These are phyloP conservation scores for Morone chrysops DNA, from an alignment of 2,113 vertebrate species.

Conservation along the genomic window DNA sequence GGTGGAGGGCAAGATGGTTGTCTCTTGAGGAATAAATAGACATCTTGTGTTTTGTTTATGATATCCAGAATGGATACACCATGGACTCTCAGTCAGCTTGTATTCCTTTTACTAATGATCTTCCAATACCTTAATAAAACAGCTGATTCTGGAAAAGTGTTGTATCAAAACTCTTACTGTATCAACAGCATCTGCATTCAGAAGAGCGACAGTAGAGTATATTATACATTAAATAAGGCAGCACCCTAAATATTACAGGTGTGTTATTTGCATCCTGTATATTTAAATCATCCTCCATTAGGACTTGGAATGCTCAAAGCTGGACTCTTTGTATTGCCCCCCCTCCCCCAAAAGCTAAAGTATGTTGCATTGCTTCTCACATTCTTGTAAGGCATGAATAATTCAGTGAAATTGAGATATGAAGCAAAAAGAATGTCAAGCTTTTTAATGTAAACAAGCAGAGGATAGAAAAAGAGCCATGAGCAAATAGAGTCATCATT, in stretches of 20 bases:
- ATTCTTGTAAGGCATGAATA: slow-evolving; percentile 71
- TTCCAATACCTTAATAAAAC: slow-evolving; percentile 26
- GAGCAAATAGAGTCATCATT: slow-evolving; percentile 26
- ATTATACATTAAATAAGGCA: slow-evolving; percentile 37
- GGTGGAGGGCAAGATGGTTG: neutral
- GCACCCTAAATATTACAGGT: slow-evolving; percentile 1
- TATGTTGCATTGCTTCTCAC: slow-evolving; percentile 44
- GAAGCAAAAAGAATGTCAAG: slow-evolving; percentile 72
- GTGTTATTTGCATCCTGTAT: slow-evolving; percentile 40
- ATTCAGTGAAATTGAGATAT: slow-evolving; percentile 67
- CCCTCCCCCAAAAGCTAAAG: slow-evolving; percentile 9
- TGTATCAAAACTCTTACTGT: neutral
- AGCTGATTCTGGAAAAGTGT: neutral
- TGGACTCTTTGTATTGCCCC: slow-evolving; percentile 12
- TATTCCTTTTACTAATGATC: slow-evolving; percentile 36
- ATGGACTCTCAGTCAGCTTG: slow-evolving; percentile 24
- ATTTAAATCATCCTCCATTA: slow-evolving; percentile 33
- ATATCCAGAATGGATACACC: slow-evolving; percentile 8
- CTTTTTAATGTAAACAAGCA: slow-evolving; percentile 56
- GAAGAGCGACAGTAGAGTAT: neutral
- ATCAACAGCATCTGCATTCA: slow-evolving; percentile 32
- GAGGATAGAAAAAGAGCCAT: slow-evolving; percentile 32
- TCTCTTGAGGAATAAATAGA: slow-evolving; percentile 7
- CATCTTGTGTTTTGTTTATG: slow-evolving; percentile 17
- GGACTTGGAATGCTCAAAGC: slow-evolving; percentile 23